Conservation (phyloP, 2,113 vertebrate species). For the Mus pahari region DNA sequence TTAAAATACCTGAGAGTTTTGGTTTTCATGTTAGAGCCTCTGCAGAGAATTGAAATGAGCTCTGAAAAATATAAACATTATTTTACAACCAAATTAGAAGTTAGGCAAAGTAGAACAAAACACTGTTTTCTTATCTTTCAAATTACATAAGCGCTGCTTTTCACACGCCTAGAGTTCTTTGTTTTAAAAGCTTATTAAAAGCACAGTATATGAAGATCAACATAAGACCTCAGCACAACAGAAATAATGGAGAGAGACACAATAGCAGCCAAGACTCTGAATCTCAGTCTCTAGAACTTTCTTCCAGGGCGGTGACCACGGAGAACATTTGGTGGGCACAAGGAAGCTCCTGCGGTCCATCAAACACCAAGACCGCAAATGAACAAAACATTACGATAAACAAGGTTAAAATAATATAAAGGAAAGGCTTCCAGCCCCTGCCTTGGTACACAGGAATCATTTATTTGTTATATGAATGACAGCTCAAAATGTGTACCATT, state of each 20-base stretch:
- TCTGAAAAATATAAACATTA: constrained; percentile 75
- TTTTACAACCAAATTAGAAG: constrained; percentile 65
- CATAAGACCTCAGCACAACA: background rate
- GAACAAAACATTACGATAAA: background rate
- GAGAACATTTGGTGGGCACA: background rate
- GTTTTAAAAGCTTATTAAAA: constrained; percentile 25
- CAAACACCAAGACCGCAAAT: background rate
- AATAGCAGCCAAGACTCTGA: background rate
- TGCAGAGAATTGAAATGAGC: constrained; percentile 71
- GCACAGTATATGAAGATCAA: constrained; percentile 12
- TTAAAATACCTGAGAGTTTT: constrained; percentile 82
- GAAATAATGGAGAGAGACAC: background rate
- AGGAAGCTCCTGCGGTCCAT: background rate
- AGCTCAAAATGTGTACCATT: background rate
- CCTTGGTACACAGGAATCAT: background rate
- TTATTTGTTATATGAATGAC: background rate
- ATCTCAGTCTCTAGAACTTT: background rate
- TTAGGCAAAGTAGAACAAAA: constrained; percentile 46
- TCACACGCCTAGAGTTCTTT: background rate
- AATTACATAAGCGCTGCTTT: background rate
- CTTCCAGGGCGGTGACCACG: background rate
- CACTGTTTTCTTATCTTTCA: constrained; percentile 47
- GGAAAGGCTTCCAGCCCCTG: background rate
- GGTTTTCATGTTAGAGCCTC: constrained; percentile 80
- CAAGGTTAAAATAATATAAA: background rate